Evolutionary conservation across 1,140 invertebrate genomes (phyloP).

Genomic region (Drosophila eugracilis): DNA sequence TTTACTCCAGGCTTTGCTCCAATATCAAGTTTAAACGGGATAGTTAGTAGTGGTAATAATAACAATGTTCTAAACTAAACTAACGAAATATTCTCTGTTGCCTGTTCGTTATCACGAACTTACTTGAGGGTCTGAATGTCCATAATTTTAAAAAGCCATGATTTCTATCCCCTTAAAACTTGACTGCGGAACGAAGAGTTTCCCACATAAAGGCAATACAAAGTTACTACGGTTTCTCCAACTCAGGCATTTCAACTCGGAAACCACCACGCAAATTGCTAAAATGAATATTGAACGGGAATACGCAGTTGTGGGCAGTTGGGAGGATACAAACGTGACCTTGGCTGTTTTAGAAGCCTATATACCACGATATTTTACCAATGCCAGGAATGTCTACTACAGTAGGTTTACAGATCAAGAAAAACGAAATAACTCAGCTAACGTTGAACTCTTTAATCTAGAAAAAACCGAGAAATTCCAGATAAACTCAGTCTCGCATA

Average conservation of each 20-base stretch:
- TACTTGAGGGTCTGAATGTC: too few relatives aligned
- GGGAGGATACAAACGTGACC: conserved; percentile 94
- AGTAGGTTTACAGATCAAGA: conserved; percentile 52
- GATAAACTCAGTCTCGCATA: conserved; percentile 86
- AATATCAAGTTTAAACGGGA: not conserved
- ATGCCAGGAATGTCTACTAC: conserved; percentile 86
- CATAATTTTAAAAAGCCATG: not conserved
- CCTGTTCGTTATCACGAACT: too few relatives aligned
- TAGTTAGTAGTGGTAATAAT: too few relatives aligned
- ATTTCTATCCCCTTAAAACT: conserved; percentile 4
- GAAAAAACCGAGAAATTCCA: conserved; percentile 86
- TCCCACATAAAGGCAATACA: conserved; percentile 32
- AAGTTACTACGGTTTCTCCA: not conserved
- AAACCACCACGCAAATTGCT: conserved; percentile 91
- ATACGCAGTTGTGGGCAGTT: conserved; percentile 94
- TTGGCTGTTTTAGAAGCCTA: conserved; percentile 93
- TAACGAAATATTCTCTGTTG: too few relatives aligned
- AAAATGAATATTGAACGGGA: conserved; percentile 93
- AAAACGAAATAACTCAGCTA: not conserved
- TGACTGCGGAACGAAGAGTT: not conserved
- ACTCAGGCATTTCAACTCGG: conserved; percentile 91
- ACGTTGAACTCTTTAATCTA: conserved; percentile 87
- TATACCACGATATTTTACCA: conserved; percentile 92
- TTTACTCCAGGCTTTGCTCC: not conserved
- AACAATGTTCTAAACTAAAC: too few relatives aligned